phyloP scores from a whole-genome alignment of 2,113 vertebrate species.

The Lontra canadensis region DNA sequence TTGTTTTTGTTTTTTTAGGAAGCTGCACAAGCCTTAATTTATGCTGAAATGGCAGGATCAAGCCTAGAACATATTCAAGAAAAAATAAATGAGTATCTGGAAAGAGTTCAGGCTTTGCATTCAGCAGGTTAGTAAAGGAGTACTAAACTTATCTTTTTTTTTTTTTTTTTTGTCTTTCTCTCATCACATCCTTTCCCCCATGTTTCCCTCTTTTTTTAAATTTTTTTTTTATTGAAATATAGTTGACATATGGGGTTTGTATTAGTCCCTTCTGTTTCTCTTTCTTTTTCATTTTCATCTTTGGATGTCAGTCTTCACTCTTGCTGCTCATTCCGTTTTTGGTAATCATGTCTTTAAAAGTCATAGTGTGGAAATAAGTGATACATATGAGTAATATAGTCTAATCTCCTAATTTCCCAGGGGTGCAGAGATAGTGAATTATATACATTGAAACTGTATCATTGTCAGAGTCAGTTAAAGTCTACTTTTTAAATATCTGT shows the following conservation, averaged over 20 bases:
- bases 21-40: conserved; percentile 98
- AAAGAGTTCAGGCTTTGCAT: conserved; percentile 95
- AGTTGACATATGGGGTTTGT: not conserved
- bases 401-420: not conserved
- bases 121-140: conserved; percentile 88
- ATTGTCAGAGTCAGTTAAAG: not conserved
- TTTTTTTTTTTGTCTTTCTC: not conserved
- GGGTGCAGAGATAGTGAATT: not conserved
- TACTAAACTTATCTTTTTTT: conserved; percentile 6
- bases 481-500: conserved; percentile 18
- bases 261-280: not conserved
- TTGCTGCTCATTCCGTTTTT: not conserved
- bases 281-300: not conserved
- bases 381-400: not conserved
- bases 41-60: conserved; percentile 97
- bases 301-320: not conserved
- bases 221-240: not conserved
- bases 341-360: not conserved
- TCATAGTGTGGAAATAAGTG: not conserved
- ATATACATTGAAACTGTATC: not conserved
- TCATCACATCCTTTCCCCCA: not conserved
- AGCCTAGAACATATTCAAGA: conserved; percentile 96
- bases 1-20: conserved; percentile 80
- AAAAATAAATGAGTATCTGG: conserved; percentile 97
- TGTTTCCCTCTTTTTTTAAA: not conserved